Base-by-base conservation (phyloP, 2,888 invertebrate species). In the Girardia tigrina region DNA sequence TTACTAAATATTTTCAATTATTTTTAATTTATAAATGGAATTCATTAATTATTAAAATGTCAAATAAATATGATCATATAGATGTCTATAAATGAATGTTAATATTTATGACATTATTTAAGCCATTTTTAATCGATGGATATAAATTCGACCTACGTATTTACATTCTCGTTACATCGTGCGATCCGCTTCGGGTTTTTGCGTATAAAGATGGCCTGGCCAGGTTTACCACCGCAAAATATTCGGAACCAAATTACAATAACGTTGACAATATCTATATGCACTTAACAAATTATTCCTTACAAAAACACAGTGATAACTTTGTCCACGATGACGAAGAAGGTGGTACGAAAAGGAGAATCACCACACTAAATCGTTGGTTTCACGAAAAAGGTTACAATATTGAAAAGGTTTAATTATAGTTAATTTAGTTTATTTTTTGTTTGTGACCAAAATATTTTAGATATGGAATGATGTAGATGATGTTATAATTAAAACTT, bases 271-370 rank as follows among this genome's bases (percentile, higher is more conserved):
- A 94, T 82, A 89, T 92, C 20, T 93, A 90, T 82, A 94, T 94
- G 93, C 94, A 94, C 82, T 85, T 94, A 77, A 94, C 94, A 12
- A 94, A 94, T 85, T 94, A 94, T 82, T 91, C 94, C 0, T 89
- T 94, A 23, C 94, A 94, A 83, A 92, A 91, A 82, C 90, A 91
- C 81, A 92, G 91, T 81, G 88, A 90, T 26, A 90, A 90, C 77
- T 93, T 90, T 81, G 88, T 91, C 29, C 87, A 89, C 77, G 91
- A 93, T 82, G 89, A 89, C 0, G 90, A 91, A 82, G 83, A 84
- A 73, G 89, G 88, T 16, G 93, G 93, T 26, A 93, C 92, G 82
- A 94, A 94, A 85, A 88, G 93, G 77, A 80, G 82, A 71, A 83
- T 91, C 83, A 89, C 89, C 77, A 89, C 90, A 28, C 86, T 93